A percentile compares a stretch with the other conserved stretches of the same genome.
Evolutionary conservation across 2,113 vertebrate species (phyloP).

Genomic region (Odocoileus virginianus): DNA sequence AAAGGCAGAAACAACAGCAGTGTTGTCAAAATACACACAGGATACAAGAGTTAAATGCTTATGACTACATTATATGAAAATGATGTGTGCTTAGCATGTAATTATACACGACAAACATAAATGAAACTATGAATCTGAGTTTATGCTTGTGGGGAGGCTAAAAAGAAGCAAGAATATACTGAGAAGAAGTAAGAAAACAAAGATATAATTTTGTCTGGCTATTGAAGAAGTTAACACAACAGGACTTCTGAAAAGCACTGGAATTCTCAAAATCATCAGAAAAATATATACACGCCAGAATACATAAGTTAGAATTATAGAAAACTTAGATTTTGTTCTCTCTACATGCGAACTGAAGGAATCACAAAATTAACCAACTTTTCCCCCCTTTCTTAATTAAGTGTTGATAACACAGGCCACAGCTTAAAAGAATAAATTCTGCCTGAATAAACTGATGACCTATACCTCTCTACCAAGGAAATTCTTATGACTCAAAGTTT

Average conservation of each 20-base stretch:
- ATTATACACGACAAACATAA: not conserved
- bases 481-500: slow-evolving; percentile 27
- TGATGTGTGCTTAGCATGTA: not conserved
- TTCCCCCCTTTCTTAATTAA: slow-evolving; percentile 20
- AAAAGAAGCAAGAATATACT: not conserved
- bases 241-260: slow-evolving; percentile 22
- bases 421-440: not conserved
- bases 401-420: not conserved
- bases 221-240: not conserved
- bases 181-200: not conserved
- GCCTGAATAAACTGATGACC: not conserved
- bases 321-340: not conserved
- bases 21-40: not conserved
- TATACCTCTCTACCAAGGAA: not conserved
- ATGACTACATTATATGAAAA: slow-evolving; percentile 2
- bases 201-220: not conserved
- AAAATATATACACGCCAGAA: not conserved
- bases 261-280: slow-evolving; percentile 12
- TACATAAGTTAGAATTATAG: not conserved
- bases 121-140: not conserved
- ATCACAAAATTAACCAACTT: not conserved
- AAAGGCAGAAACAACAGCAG: not conserved
- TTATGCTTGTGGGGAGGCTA: not conserved
- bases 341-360: not conserved
- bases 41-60: not conserved